Evolutionary conservation across 2,888 invertebrate species (phyloP).

Genomic region (Drosophila neonasuta): DNA sequence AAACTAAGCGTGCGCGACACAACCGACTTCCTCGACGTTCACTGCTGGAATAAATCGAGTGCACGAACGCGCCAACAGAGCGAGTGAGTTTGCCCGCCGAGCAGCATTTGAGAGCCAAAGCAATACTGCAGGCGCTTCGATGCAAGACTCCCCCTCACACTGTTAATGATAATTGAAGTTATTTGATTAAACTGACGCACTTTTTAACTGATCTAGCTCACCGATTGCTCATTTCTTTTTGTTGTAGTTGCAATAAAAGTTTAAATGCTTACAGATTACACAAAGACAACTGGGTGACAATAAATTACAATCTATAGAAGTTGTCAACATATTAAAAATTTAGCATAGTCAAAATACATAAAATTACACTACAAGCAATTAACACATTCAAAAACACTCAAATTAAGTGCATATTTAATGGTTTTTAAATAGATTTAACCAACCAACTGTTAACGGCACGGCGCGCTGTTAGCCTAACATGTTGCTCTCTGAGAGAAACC

Average conservation of each 20-base stretch:
- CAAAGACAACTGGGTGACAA: neutral
- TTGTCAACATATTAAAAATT: too few relatives aligned
- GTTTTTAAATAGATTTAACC: neutral
- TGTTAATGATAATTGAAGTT: constrained; percentile 16
- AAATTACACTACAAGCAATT: neutral
- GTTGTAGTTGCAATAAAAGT: neutral
- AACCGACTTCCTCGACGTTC: constrained; percentile 56
- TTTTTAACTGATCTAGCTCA: neutral
- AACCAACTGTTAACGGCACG: constrained; percentile 34
- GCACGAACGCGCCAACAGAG: constrained; percentile 20
- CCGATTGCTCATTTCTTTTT: neutral
- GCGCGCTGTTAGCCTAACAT: constrained; percentile 31
- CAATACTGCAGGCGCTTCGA: neutral
- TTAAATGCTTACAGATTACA: neutral
- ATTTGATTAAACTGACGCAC: constrained; percentile 6
- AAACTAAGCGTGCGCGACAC: constrained; percentile 43
- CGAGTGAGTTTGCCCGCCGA: constrained; percentile 10
- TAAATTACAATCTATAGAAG: neutral
- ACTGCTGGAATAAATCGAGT: constrained; percentile 49
- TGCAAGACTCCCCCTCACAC: neutral
- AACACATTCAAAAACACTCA: neutral
- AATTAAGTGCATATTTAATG: neutral
- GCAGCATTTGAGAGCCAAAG: constrained; percentile 6
- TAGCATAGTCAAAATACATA: too few relatives aligned
- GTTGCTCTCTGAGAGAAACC: constrained; percentile 32